Evolutionary conservation across 2,797 vertebrate species (phyloP).

Genomic region (Labeo calbasu): DNA sequence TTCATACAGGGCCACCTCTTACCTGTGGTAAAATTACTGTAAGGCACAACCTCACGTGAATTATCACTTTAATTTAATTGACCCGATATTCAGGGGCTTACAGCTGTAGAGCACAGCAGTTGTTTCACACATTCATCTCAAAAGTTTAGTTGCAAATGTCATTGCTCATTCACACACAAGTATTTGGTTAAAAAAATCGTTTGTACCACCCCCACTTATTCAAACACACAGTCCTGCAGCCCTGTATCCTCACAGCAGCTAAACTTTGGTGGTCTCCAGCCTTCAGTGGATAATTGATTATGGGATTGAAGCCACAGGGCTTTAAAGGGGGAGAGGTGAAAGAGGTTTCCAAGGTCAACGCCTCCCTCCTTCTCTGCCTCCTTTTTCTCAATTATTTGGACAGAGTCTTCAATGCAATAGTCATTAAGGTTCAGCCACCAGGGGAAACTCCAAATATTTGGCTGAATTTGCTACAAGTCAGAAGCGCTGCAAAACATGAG

Average conservation of each 20-base stretch:
- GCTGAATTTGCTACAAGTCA: constrained; percentile 65
- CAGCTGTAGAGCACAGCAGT: not conserved
- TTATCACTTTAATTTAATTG: not conserved
- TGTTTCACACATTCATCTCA: not conserved
- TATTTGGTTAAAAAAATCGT: not conserved
- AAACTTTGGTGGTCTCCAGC: constrained; percentile 82
- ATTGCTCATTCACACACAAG: constrained; percentile 17
- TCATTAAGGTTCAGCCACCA: constrained; percentile 76
- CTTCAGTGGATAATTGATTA: constrained; percentile 83
- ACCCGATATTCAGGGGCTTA: too few relatives aligned
- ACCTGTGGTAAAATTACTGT: not conserved
- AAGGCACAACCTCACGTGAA: not conserved
- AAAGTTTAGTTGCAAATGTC: not conserved
- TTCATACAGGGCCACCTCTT: not conserved
- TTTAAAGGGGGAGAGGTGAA: constrained; percentile 41
- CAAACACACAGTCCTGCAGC: constrained; percentile 57
- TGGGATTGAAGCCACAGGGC: constrained; percentile 69
- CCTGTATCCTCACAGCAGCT: constrained; percentile 71
- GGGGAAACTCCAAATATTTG: constrained; percentile 76
- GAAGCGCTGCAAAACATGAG: constrained; percentile 71
- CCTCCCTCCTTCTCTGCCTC: constrained; percentile 61
- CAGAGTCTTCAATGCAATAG: constrained; percentile 52
- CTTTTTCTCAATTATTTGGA: constrained; percentile 48
- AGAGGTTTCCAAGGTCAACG: constrained; percentile 78
- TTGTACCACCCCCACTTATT: constrained; percentile 13